These are phyloP conservation scores for Caenorhabditis doughertyi DNA, from an alignment of 2,888 invertebrate genomes.

Conservation along the genomic window DNA sequence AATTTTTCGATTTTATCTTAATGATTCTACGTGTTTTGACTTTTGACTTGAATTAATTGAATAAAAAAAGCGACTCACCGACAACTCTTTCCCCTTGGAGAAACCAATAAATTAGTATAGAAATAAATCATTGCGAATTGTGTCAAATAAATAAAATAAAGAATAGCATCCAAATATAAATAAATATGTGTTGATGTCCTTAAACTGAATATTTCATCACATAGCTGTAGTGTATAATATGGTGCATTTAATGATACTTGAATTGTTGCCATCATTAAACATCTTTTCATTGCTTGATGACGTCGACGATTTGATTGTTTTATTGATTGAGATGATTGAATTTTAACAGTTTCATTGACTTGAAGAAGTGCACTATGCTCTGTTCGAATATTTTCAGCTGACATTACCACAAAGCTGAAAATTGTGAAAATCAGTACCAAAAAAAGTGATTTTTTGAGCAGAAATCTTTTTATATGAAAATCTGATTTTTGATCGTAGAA, in stretches of 20 bases:
- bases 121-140: constrained; percentile 77
- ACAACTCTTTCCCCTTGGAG: constrained; percentile 49
- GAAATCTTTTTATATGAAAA: no score
- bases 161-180: constrained; percentile 75
- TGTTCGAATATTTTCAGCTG: constrained; percentile 53
- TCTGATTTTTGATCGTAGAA: no score
- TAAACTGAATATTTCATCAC: constrained; percentile 75
- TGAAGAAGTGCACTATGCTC: constrained; percentile 37
- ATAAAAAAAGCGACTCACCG: constrained; percentile 15
- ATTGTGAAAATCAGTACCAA: no score
- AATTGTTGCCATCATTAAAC: constrained; percentile 76
- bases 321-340: constrained; percentile 70
- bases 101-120: constrained; percentile 68
- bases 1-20: no score
- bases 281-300: constrained; percentile 75
- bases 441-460: background rate
- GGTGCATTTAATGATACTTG: constrained; percentile 78
- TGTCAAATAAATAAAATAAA: constrained; percentile 76
- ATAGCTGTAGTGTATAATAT: constrained; percentile 75
- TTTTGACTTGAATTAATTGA: background rate
- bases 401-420: constrained; percentile 61
- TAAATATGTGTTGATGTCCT: constrained; percentile 59
- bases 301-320: constrained; percentile 64
- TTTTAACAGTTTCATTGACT: constrained; percentile 62
- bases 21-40: no score